Evolutionary conservation across 2,888 invertebrate genomes (phyloP).

Genomic region (Dysmachus trigonus): DNA sequence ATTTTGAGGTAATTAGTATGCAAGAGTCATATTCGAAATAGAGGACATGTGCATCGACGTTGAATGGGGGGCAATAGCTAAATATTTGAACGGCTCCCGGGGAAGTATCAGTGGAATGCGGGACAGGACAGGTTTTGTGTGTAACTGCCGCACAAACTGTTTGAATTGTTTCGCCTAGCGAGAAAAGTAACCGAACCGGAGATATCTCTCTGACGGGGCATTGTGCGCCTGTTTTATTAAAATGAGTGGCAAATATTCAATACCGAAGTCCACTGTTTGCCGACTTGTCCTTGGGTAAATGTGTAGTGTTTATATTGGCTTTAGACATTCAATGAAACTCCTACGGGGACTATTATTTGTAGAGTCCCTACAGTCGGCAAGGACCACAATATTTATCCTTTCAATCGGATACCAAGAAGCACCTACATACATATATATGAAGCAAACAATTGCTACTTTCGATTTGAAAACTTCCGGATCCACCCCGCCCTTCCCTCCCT

Average conservation of each 20-base stretch:
- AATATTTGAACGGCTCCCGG: neutral
- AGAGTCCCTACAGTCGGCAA: neutral
- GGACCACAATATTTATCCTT: neutral
- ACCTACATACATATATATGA: neutral
- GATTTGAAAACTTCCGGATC: neutral
- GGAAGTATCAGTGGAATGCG: neutral
- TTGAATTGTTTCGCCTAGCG: neutral
- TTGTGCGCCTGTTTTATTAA: neutral
- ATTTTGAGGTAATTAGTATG: neutral
- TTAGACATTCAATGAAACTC: neutral
- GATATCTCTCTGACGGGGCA: neutral
- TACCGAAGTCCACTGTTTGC: neutral
- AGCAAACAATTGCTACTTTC: neutral
- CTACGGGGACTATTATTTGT: neutral
- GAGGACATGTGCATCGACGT: neutral
- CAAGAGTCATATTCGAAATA: neutral
- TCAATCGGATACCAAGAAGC: neutral
- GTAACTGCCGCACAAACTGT: neutral
- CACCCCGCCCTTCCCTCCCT: neutral
- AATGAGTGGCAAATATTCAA: neutral
- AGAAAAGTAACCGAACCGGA: neutral
- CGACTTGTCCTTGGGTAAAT: neutral
- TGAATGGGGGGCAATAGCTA: neutral
- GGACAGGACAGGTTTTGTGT: neutral
- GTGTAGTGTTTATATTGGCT: neutral